Evolutionary conservation across 2,888 invertebrate species (phyloP), one percentile per base, ranked within the genome.

Genomic region (Venusia cambrica): DNA sequence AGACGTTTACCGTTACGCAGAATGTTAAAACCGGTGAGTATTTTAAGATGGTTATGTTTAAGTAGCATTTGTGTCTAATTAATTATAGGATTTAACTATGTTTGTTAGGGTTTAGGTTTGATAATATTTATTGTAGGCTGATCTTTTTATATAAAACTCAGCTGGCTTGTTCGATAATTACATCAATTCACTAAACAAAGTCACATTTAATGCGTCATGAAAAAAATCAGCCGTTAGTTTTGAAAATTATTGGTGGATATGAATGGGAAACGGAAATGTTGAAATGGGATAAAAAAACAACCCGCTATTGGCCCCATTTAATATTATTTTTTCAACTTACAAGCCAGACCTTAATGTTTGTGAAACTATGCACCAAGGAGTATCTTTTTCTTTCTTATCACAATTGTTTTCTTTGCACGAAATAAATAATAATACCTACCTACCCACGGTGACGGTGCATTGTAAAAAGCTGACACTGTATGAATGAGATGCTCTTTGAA

Each of bases 1-100:
- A 96, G 88, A 96, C 95, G 18, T 96, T 96, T 81, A 96, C 96
- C 19, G 96, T 96, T 58, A 96, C 96, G 43, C 96, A 96, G 87
- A 96, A 96, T 85, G 95, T 96, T 60, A 92, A 93, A 73, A 84
- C 76, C 73, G 87, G 87, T 87, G 81, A 87, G 87, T 85, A 63
- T 45, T 68, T 67, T 51, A 63, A 70, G 35, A 57, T 78, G 43
- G 62, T 64, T 58, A 65, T 63, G 55, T 35, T 38, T 36, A 27
- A 45, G 42, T 37, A 50, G 38, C 15, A 21, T 29, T 29, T 19
- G 2, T 40, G 22, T 37, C 28, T 34, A 30, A 22, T 42, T 45
- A 32, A 37, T 25, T 44, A 43, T 39, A 49, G 37, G 45, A 33
- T 45, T 26, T 43, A 30, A 8, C 8, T 21, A 10, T n/a, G n/a